Conservation (phyloP, 2,888 invertebrate species). For the Hypselothyrea guttata region DNA sequence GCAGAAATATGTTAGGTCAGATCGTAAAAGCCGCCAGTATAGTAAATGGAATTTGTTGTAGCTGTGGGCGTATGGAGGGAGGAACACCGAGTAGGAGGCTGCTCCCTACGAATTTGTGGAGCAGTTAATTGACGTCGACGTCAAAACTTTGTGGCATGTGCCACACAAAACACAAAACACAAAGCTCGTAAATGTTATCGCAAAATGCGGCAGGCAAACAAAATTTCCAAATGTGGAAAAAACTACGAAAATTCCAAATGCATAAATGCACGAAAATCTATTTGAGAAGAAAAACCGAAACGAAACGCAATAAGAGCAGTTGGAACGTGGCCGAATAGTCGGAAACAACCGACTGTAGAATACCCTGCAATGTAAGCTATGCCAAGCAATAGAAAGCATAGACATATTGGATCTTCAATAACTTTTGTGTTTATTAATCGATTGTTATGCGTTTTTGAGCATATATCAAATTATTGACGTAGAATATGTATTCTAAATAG, state of each 20-base stretch:
- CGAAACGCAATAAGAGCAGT: too few relatives aligned
- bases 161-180: constrained; percentile 37
- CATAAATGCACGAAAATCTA: constrained; percentile 12
- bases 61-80: constrained; percentile 3
- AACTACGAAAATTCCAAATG: constrained; percentile 19
- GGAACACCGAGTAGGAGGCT: constrained; percentile 14
- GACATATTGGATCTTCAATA: too few relatives aligned
- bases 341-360: too few relatives aligned
- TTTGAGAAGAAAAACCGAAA: background rate
- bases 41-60: constrained; percentile 50
- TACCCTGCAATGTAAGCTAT: too few relatives aligned
- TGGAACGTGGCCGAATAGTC: too few relatives aligned
- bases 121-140: constrained; percentile 66
- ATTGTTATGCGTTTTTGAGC: too few relatives aligned
- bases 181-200: constrained; percentile 73
- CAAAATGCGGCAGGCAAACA: constrained; percentile 58
- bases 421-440: too few relatives aligned
- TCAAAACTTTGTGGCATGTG: constrained; percentile 50
- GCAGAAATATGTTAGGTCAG: constrained; percentile 67
- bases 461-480: too few relatives aligned
- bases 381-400: too few relatives aligned
- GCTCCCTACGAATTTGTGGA: constrained; percentile 38
- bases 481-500: too few relatives aligned
- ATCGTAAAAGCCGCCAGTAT: constrained; percentile 53
- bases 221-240: constrained; percentile 65